A percentile compares a stretch with the other conserved stretches of the same genome.
phyloP scores from a whole-genome alignment of 1,140 invertebrate genomes.

The Pseudachorutes palmiensis region DNA sequence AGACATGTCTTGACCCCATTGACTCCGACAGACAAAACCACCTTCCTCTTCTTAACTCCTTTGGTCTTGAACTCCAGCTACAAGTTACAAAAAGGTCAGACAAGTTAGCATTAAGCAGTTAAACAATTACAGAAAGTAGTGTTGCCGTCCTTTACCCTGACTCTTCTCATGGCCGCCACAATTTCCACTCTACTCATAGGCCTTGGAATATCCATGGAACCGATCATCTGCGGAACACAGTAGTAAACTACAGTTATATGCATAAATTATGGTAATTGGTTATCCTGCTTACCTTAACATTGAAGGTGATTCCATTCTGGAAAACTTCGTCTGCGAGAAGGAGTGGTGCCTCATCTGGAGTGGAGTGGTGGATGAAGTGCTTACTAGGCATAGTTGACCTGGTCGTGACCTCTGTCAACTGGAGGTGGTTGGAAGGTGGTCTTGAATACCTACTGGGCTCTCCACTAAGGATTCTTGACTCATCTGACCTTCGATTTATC shows the following conservation, averaged over 20 bases:
- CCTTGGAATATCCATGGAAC: slow-evolving; percentile 88
- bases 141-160: slow-evolving; percentile 49
- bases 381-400: slow-evolving; percentile 2
- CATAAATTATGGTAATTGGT: neutral
- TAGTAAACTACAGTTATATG: neutral
- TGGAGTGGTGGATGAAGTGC: neutral
- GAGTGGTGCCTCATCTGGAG: neutral
- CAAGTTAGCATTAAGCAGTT: neutral
- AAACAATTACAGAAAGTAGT: neutral
- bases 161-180: slow-evolving; percentile 94
- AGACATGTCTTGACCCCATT: slow-evolving; percentile 83
- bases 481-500: neutral
- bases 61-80: slow-evolving; percentile 98
- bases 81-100: slow-evolving; percentile 41
- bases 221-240: slow-evolving; percentile 80
- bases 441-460: too few species aligned
- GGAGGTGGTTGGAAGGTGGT: neutral
- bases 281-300: neutral
- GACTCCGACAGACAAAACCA: slow-evolving; percentile 85
- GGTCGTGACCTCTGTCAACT: neutral
- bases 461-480: too few species aligned
- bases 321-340: neutral
- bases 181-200: slow-evolving; percentile 94
- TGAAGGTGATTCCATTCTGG: slow-evolving; percentile 11
- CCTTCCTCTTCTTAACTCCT: slow-evolving; percentile 95